Conservation (phyloP, 2,888 invertebrate genomes). For the Nebria brevicollis region DNA sequence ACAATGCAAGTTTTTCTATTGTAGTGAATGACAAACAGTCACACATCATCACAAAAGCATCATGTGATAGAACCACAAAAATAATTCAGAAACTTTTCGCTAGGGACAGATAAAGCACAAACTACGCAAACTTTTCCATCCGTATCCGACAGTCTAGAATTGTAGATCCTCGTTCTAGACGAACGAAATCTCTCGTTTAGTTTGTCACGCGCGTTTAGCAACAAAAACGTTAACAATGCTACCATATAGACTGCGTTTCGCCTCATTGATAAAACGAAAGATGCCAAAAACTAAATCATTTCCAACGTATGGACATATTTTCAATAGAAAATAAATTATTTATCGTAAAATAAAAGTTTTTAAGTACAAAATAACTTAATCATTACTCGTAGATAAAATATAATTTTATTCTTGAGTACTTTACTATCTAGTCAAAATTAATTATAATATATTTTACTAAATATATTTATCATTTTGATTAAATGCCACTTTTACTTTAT, state of each 20-base stretch:
- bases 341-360: background rate
- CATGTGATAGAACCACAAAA: slow-evolving; percentile 45
- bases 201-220: background rate
- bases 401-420: too few relatives aligned
- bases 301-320: background rate
- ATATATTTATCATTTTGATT: too few relatives aligned
- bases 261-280: background rate
- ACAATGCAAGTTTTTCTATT: slow-evolving; percentile 44
- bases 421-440: too few relatives aligned
- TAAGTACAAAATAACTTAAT: background rate
- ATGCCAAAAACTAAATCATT: background rate
- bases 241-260: background rate
- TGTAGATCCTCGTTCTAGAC: slow-evolving; percentile 37
- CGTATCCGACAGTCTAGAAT: slow-evolving; percentile 42
- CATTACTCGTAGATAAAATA: too few relatives aligned
- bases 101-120: slow-evolving; percentile 40
- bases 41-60: slow-evolving; percentile 47
- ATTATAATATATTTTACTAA: too few relatives aligned
- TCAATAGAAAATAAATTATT: background rate
- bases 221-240: slow-evolving; percentile 9
- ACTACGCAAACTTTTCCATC: slow-evolving; percentile 41
- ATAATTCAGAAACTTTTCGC: slow-evolving; percentile 44
- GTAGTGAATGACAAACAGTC: slow-evolving; percentile 44
- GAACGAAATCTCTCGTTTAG: background rate
- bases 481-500: too few relatives aligned